phyloP scores from a whole-genome alignment of 2,797 vertebrate species.

The Coendou prehensilis region DNA sequence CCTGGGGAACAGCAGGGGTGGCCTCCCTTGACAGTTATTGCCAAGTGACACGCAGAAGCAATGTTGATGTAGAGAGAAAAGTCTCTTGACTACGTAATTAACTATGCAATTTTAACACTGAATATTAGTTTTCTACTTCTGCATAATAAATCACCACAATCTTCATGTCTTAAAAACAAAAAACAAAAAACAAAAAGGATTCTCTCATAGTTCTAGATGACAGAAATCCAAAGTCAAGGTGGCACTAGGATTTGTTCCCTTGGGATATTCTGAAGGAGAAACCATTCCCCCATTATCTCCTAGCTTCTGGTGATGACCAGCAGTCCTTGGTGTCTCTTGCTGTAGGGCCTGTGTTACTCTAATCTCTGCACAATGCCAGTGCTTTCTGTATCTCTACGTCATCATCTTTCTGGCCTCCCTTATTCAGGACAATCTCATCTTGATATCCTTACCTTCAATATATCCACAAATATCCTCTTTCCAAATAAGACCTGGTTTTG shows the following conservation, averaged over 20 bases:
- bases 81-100: background rate
- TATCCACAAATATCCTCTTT: background rate
- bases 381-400: background rate
- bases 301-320: background rate
- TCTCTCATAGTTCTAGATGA: background rate
- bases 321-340: background rate
- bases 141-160: background rate
- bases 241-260: background rate
- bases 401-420: background rate
- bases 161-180: background rate
- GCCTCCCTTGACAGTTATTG: background rate
- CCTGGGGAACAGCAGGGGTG: rapidly evolving
- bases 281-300: background rate
- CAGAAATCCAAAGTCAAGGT: background rate
- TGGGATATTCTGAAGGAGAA: background rate
- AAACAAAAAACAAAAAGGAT: slow-evolving; percentile 30
- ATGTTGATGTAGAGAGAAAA: background rate
- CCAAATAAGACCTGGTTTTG: background rate
- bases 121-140: background rate
- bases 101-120: background rate
- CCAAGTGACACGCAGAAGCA: background rate
- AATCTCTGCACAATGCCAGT: background rate
- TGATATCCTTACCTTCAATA: background rate
- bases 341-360: background rate
- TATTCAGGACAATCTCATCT: background rate